A percentile compares a stretch with the other conserved stretches of the same genome.
These are phyloP conservation scores for Eupristina koningsbergeri DNA, from an alignment of 1,140 invertebrate species.

Conservation along the genomic window DNA sequence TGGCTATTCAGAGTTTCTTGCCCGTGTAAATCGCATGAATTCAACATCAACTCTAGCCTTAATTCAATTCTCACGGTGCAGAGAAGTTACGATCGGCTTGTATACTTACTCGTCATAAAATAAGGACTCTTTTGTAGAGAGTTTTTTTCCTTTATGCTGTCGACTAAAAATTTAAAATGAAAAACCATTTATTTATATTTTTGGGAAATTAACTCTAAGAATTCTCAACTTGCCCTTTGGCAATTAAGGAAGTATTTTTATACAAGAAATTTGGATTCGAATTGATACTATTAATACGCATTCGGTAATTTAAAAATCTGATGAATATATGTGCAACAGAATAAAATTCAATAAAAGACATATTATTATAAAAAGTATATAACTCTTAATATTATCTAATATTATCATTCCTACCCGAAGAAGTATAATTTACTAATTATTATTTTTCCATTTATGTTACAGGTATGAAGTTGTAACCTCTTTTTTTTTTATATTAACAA, in stretches of 20 bases:
- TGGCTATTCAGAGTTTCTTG: constrained; percentile 12
- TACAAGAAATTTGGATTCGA: background rate
- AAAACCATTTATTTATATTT: constrained; percentile 49
- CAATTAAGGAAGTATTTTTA: constrained; percentile 6
- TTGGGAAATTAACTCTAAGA: constrained; percentile 4
- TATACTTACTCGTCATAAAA: constrained; percentile 33
- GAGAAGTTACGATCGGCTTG: constrained; percentile 40
- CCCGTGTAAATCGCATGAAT: constrained; percentile 2
- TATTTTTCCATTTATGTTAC: background rate
- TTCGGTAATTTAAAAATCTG: background rate
- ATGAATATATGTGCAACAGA: background rate
- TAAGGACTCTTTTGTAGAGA: constrained; percentile 13
- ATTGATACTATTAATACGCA: background rate
- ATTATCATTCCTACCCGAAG: background rate
- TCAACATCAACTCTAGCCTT: constrained; percentile 29
- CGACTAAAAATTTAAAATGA: constrained; percentile 22
- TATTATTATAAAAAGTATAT: background rate
- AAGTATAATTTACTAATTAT: background rate
- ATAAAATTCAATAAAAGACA: background rate
- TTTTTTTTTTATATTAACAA: background rate
- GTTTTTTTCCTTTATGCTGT: constrained; percentile 32
- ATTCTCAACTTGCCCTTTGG: background rate
- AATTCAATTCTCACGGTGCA: constrained; percentile 35
- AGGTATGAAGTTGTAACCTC: background rate
- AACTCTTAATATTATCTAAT: background rate